Evolutionary conservation across 2,113 vertebrate genomes (phyloP).

Genomic region (Emydura subglobosa): DNA sequence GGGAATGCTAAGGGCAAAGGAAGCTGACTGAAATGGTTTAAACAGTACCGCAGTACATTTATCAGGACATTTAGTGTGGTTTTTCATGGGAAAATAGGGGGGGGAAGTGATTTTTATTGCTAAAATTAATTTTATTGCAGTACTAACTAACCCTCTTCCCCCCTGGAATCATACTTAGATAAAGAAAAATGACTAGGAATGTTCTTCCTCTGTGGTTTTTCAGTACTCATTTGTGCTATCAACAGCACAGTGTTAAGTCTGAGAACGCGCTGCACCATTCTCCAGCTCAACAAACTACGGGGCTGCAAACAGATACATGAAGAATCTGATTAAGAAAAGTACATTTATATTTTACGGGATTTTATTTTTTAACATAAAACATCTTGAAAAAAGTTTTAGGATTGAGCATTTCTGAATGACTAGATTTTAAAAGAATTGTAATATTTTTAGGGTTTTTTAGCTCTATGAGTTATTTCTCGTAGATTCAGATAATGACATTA

Average conservation of each 20-base stretch:
- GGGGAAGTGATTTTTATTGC: constrained; percentile 57
- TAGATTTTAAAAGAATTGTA: constrained; percentile 89
- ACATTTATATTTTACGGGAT: constrained; percentile 80
- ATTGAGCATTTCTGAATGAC: constrained; percentile 87
- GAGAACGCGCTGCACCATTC: constrained; percentile 52
- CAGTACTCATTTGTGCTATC: neutral
- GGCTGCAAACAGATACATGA: constrained; percentile 62
- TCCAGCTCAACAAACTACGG: constrained; percentile 48
- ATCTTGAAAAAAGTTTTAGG: constrained; percentile 84
- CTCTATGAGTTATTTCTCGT: constrained; percentile 98
- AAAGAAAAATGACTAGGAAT: constrained; percentile 60
- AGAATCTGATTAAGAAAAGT: constrained; percentile 75
- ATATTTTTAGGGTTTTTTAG: constrained; percentile 95
- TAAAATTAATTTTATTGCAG: constrained; percentile 75
- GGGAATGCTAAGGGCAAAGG: constrained; percentile 51
- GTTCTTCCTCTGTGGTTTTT: constrained; percentile 21
- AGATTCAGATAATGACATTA: constrained; percentile 99
- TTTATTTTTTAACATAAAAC: constrained; percentile 87
- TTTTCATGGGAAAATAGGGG: constrained; percentile 15
- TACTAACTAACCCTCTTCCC: constrained; percentile 66
- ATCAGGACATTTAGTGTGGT: constrained; percentile 56
- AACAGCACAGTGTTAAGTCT: constrained; percentile 2
- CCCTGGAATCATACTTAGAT: constrained; percentile 53
- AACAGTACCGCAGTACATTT: constrained; percentile 42
- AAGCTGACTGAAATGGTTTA: constrained; percentile 30